These are phyloP conservation scores for Papilio aristodemus DNA, from an alignment of 1,140 invertebrate genomes.

Conservation along the genomic window DNA sequence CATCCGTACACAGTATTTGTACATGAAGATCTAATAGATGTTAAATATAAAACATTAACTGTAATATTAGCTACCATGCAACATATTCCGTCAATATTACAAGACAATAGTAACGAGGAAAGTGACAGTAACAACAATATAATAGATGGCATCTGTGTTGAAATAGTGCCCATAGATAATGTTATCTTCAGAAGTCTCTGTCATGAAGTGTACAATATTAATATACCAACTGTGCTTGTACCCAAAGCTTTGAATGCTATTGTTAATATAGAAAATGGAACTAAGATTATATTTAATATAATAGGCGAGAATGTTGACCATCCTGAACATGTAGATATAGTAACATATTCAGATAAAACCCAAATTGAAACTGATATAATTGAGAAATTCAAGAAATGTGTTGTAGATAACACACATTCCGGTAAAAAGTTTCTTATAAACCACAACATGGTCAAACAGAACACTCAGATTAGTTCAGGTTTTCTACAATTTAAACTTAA, in stretches of 20 bases:
- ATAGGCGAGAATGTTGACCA: constrained; percentile 63
- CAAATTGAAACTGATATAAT: constrained; percentile 76
- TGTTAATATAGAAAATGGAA: constrained; percentile 70
- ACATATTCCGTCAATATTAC: constrained; percentile 60
- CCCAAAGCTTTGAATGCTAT: constrained; percentile 71
- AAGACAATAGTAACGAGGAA: constrained; percentile 50
- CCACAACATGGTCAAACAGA: constrained; percentile 80
- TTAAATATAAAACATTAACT: constrained; percentile 58
- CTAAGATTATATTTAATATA: constrained; percentile 68
- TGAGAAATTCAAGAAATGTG: constrained; percentile 82
- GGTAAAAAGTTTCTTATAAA: constrained; percentile 83
- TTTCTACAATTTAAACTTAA: constrained; percentile 79
- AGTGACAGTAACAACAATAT: constrained; percentile 49
- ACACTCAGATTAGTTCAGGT: constrained; percentile 72
- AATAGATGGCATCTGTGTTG: constrained; percentile 69
- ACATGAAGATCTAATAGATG: constrained; percentile 65
- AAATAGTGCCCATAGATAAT: constrained; percentile 68
- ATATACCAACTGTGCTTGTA: constrained; percentile 73
- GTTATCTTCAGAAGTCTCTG: constrained; percentile 67
- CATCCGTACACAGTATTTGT: constrained; percentile 73
- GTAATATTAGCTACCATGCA: constrained; percentile 70
- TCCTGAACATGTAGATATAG: constrained; percentile 81
- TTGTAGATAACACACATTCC: constrained; percentile 78
- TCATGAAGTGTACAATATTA: constrained; percentile 66
- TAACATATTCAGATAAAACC: constrained; percentile 73